Evolutionary conservation across 53 echinoderm and acorn worm species (phyloP).

Genomic region (Henricia sp.): DNA sequence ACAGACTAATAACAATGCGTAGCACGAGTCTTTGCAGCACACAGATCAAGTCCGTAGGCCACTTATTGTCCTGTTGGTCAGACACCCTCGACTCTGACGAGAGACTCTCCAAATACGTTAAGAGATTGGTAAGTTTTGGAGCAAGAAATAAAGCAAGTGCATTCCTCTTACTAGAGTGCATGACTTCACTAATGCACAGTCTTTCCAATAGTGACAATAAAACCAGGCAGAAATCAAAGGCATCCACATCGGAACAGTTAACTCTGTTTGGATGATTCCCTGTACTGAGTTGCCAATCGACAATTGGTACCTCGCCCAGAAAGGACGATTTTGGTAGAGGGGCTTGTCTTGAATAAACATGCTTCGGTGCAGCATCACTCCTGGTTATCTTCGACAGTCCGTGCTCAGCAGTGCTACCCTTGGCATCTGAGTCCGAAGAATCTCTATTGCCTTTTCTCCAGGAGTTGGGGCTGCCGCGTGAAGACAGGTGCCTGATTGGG

Average conservation of each 20-base stretch:
- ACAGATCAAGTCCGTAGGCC: conserved; percentile 63
- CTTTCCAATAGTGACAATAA: conserved; percentile 86
- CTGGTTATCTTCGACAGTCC: conserved; percentile 39
- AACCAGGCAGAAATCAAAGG: conserved; percentile 89
- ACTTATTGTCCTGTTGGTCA: conserved; percentile 36
- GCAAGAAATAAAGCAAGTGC: conserved; percentile 82
- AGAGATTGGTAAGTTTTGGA: conserved; percentile 82
- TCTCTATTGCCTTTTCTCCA: conserved; percentile 50
- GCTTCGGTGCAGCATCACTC: not conserved
- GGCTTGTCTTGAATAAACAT: conserved; percentile 55
- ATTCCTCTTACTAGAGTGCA: conserved; percentile 81
- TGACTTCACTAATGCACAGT: conserved; percentile 87
- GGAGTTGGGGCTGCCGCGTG: conserved; percentile 32
- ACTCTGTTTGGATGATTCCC: conserved; percentile 17
- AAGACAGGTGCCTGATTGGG: not conserved
- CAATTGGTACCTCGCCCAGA: conserved; percentile 26
- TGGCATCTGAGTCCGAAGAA: conserved; percentile 52
- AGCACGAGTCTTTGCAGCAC: conserved; percentile 82
- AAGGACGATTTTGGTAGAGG: conserved; percentile 14
- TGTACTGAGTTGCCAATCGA: conserved; percentile 29
- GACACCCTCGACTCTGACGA: not conserved
- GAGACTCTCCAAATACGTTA: conserved; percentile 53
- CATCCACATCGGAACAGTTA: conserved; percentile 19
- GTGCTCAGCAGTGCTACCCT: conserved; percentile 52
- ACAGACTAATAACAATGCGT: conserved; percentile 84